Evolutionary conservation across 2,797 vertebrate species (phyloP).

Genomic region (Bucorvus abyssinicus): DNA sequence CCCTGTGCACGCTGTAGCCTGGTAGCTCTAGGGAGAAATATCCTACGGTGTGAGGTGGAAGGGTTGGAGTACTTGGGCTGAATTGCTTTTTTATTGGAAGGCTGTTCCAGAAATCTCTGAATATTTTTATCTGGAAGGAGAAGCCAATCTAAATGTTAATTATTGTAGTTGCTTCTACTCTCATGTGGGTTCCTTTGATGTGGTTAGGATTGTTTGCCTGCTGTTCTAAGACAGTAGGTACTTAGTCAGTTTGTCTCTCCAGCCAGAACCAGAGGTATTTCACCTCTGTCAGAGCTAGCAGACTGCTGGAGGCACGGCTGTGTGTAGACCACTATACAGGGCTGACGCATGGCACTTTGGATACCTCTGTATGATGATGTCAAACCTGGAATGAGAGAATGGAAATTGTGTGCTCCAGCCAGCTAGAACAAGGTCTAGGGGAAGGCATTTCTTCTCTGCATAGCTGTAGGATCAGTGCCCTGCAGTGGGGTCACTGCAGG

Average conservation of each 20-base stretch:
- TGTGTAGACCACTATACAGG: background rate
- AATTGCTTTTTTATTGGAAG: background rate
- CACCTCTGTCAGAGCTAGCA: background rate
- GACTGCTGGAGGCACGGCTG: background rate
- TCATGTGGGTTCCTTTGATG: background rate
- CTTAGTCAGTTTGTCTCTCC: background rate
- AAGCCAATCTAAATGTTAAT: background rate
- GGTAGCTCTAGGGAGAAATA: background rate
- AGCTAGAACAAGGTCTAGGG: background rate
- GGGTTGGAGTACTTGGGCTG: background rate
- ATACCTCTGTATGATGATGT: background rate
- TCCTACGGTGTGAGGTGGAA: rapidly evolving
- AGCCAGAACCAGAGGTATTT: background rate
- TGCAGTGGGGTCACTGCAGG: background rate
- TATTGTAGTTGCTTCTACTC: background rate
- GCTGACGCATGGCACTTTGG: background rate
- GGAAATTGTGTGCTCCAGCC: rapidly evolving
- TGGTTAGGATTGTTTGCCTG: background rate
- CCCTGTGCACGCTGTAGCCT: background rate
- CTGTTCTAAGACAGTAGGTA: background rate
- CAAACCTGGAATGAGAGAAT: background rate
- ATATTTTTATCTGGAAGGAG: background rate
- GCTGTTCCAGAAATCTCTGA: background rate
- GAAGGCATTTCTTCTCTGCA: background rate
- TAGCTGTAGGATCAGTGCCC: background rate